Evolutionary conservation across 2,113 vertebrate genomes (phyloP).

Genomic region (Etheostoma spectabile): DNA sequence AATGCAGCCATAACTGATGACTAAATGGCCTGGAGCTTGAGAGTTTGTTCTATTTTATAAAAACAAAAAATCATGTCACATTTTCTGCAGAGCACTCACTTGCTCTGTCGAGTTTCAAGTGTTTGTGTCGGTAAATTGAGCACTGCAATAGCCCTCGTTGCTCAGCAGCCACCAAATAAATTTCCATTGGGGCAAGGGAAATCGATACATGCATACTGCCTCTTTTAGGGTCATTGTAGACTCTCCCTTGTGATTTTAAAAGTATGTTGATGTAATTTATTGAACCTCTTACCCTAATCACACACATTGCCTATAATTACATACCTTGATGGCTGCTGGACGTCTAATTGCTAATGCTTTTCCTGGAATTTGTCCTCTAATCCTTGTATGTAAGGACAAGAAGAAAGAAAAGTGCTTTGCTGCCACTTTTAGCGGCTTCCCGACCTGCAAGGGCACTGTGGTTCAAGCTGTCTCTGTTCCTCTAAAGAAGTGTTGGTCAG

Average conservation of each 20-base stretch:
- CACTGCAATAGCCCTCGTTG: slow-evolving; percentile 67
- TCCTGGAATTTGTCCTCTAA: slow-evolving; percentile 85
- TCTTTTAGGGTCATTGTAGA: slow-evolving; percentile 78
- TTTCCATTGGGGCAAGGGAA: slow-evolving; percentile 82
- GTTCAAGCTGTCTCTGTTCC: slow-evolving; percentile 30
- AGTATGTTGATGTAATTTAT: slow-evolving; percentile 89
- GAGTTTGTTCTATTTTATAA: slow-evolving; percentile 8
- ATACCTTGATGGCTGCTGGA: slow-evolving; percentile 81
- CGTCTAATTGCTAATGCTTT: slow-evolving; percentile 87
- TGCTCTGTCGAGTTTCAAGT: slow-evolving; percentile 59
- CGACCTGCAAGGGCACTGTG: not conserved
- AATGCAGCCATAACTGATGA: slow-evolving; percentile 6
- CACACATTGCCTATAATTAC: slow-evolving; percentile 85
- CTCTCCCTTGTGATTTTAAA: slow-evolving; percentile 81
- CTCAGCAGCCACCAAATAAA: slow-evolving; percentile 83
- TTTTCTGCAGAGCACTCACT: slow-evolving; percentile 56
- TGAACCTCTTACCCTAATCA: slow-evolving; percentile 88
- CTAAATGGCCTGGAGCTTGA: slow-evolving; percentile 4
- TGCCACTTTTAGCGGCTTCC: slow-evolving; percentile 60
- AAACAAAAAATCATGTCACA: slow-evolving; percentile 32
- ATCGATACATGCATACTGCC: slow-evolving; percentile 83
- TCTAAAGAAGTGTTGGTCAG: slow-evolving; percentile 19
- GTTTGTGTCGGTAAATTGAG: slow-evolving; percentile 73
- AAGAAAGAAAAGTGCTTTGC: slow-evolving; percentile 76
- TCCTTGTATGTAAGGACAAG: slow-evolving; percentile 78